phyloP scores from a whole-genome alignment of 2,888 invertebrate genomes.

The Thyatira batis region DNA sequence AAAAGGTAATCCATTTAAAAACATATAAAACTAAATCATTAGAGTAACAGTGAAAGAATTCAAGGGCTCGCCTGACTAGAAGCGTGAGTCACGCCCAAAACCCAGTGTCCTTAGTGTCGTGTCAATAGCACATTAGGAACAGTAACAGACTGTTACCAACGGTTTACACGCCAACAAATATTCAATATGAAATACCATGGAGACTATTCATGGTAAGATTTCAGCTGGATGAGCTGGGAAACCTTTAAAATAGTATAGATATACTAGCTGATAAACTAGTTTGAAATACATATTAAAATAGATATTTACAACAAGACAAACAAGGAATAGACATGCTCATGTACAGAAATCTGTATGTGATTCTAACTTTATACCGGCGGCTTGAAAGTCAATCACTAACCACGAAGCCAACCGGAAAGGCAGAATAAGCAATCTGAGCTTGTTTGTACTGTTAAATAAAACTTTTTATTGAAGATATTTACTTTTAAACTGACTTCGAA shows the following conservation, averaged over 20 bases:
- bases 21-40: neutral
- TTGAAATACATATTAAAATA: too few relatives aligned
- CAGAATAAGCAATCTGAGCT: too few relatives aligned
- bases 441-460: too few relatives aligned
- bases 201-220: neutral
- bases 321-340: too few relatives aligned
- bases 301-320: too few relatives aligned
- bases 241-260: neutral
- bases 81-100: conserved; percentile 1
- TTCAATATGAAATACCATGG: conserved; percentile 27
- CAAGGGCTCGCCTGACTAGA: neutral
- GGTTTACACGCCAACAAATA: conserved; percentile 54
- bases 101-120: neutral
- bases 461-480: too few relatives aligned
- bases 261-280: too few relatives aligned
- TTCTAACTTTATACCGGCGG: too few relatives aligned
- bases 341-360: too few relatives aligned
- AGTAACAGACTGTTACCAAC: conserved; percentile 44
- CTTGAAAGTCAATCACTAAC: too few relatives aligned
- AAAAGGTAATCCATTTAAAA: neutral
- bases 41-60: neutral
- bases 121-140: neutral
- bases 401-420: too few relatives aligned
- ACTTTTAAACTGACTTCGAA: too few relatives aligned
- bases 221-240: neutral